Base-by-base conservation (phyloP, 2,888 invertebrate species). In the Elmis aenea region DNA sequence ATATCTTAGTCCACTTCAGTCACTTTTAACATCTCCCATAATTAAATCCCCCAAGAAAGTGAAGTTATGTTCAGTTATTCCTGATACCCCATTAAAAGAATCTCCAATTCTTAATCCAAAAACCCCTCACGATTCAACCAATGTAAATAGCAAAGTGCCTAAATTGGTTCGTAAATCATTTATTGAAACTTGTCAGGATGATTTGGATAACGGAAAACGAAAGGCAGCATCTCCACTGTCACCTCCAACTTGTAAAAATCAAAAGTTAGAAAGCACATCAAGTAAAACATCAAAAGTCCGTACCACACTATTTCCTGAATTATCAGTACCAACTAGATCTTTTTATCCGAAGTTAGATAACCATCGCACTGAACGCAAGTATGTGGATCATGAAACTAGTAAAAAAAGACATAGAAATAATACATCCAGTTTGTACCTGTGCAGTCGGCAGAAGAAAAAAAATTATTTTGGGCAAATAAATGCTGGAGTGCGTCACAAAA, bases 401-500 rank as follows among this genome's bases (percentile, higher is more conserved):
- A 44, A 39, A 28, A 27, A 23, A 14, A 39, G 40, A 26, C 33
- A 26, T 5, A 50, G 45, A 33, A n/a, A n/a, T n/a, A n/a, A n/a
- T n/a, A 26, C 45, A 10, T 15, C 34, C 6, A 18, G 33, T 3
- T 13, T 48, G 13, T 52, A 11, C 62, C 67, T 46, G 45, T 59
- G 13, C 61, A 65, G 28, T 57, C 67, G 1, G 53, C 66, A 29
- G 55, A 62, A 27, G 59, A 67, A 55, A 12, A 59, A 69, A 13
- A 66, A 64, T 29, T 71, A 40, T 34, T 51, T 70, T 5, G 79
- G 79, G 0, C 74, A 76, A 57, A 80, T 83, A n/a, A 82, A 83
- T 55, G 67, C 72, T 39, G 82, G 82, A 1, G 82, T 83, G 0
- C 63, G 69, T 37, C 82, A 83, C 53, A 76, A 71, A 41, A 79